These are phyloP conservation scores for Pogonus chalceus DNA, from an alignment of 1,140 invertebrate genomes.

Conservation along the genomic window DNA sequence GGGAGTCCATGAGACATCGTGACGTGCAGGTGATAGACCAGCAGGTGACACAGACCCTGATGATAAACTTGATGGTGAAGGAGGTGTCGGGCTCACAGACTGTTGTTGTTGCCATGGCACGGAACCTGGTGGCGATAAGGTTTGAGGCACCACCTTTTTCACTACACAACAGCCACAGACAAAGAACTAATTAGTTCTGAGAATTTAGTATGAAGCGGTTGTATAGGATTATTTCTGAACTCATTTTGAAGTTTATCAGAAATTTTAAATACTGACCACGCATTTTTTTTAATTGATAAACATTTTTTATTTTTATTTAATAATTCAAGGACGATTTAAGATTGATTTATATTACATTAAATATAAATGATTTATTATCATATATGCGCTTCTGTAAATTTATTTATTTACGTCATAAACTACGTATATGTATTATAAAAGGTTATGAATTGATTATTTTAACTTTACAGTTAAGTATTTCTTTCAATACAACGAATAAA, in stretches of 20 bases:
- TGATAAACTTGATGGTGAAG: slow-evolving; percentile 54
- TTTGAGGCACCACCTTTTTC: slow-evolving; percentile 50
- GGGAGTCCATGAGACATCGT: slow-evolving; percentile 30
- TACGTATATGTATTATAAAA: too few relatives aligned
- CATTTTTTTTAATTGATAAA: too few relatives aligned
- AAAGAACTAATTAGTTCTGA: slow-evolving; percentile 5
- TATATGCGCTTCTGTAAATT: too few relatives aligned
- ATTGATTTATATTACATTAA: too few relatives aligned
- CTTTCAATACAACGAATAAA: too few relatives aligned
- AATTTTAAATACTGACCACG: background rate
- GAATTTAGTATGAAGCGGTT: too few relatives aligned
- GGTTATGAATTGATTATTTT: too few relatives aligned
- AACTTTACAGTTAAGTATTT: too few relatives aligned
- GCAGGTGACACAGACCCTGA: slow-evolving; percentile 45
- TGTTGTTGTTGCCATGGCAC: slow-evolving; percentile 44
- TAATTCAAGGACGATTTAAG: too few relatives aligned
- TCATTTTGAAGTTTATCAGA: background rate
- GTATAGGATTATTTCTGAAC: background rate
- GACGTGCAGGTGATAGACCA: slow-evolving; percentile 21
- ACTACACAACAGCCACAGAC: slow-evolving; percentile 31
- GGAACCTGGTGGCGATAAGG: slow-evolving; percentile 44
- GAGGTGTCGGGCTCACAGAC: slow-evolving; percentile 35
- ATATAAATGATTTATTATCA: too few relatives aligned
- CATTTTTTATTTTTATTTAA: too few relatives aligned
- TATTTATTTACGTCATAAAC: too few relatives aligned